phyloP scores from a whole-genome alignment of 2,797 vertebrate species.

The Trachurus trachurus region DNA sequence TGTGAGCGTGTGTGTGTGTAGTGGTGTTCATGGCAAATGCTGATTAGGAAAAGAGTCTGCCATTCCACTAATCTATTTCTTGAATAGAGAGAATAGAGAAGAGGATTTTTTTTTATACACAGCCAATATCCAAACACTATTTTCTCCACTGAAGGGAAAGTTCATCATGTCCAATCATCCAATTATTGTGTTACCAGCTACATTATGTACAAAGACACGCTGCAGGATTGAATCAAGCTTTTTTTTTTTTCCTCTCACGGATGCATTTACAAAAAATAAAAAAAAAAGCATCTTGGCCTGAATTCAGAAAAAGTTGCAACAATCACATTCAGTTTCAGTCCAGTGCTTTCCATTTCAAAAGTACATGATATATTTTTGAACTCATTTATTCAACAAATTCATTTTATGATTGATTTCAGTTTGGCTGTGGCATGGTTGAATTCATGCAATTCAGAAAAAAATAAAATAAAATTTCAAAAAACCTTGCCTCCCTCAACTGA shows the following conservation, averaged over 20 bases:
- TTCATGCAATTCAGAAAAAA: conserved; percentile 37
- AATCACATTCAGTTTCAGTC: conserved; percentile 30
- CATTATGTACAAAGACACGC: conserved; percentile 1
- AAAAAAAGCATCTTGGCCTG: neutral
- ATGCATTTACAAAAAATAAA: conserved; percentile 2
- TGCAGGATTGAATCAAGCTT: conserved; percentile 15
- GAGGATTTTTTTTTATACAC: conserved; percentile 21
- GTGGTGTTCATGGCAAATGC: conserved; percentile 51
- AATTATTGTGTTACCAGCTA: conserved; percentile 34
- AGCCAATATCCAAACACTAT: conserved; percentile 41
- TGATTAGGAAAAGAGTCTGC: conserved; percentile 58
- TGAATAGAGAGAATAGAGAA: conserved; percentile 29
- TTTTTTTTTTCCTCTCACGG: neutral
- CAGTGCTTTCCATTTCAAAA: conserved; percentile 26
- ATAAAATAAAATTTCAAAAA: conserved; percentile 11
- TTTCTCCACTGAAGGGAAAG: conserved; percentile 43
- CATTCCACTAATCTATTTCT: conserved; percentile 60
- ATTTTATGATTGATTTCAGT: conserved; percentile 29
- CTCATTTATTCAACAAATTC: conserved; percentile 45
- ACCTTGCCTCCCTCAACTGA: neutral
- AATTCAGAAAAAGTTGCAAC: conserved; percentile 27
- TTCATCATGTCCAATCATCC: conserved; percentile 51
- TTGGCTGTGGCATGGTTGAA: conserved; percentile 7
- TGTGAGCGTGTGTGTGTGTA: conserved; percentile 28
- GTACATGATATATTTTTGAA: conserved; percentile 19